These are phyloP conservation scores for Pangasianodon hypophthalmus DNA, from an alignment of 2,113 vertebrate species.

Conservation along the genomic window DNA sequence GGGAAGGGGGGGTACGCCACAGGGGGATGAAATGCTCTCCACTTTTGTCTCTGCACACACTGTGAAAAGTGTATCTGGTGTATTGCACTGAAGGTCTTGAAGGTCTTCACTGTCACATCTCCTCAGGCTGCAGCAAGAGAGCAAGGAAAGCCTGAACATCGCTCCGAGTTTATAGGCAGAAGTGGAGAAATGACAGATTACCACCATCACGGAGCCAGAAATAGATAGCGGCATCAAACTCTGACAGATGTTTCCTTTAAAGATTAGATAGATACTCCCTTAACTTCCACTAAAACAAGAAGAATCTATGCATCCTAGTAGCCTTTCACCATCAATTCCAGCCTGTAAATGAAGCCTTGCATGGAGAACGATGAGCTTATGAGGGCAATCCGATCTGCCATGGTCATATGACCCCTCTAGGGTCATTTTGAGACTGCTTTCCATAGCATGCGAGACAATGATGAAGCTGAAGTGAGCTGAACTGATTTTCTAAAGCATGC, in stretches of 20 bases:
- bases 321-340: constrained; percentile 58
- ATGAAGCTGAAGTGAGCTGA: neutral
- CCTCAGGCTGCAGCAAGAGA: constrained; percentile 13
- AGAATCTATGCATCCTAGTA: constrained; percentile 66
- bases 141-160: neutral
- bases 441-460: neutral
- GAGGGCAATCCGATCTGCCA: neutral
- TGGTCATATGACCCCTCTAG: neutral
- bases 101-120: constrained; percentile 3
- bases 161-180: neutral
- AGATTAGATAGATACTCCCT: constrained; percentile 69
- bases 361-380: neutral
- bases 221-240: constrained; percentile 6
- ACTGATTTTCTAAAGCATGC: constrained; percentile 8
- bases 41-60: constrained; percentile 11
- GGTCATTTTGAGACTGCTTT: neutral
- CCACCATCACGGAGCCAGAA: neutral
- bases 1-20: constrained; percentile 40
- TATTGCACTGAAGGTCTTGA: constrained; percentile 9
- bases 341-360: constrained; percentile 55
- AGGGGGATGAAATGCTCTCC: constrained; percentile 59
- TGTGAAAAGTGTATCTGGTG: neutral
- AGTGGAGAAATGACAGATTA: constrained; percentile 25
- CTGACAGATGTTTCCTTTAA: constrained; percentile 73
- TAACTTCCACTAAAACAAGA: constrained; percentile 69